Base-by-base conservation (phyloP, 1,140 invertebrate genomes). In the Mylabris phalerata region DNA sequence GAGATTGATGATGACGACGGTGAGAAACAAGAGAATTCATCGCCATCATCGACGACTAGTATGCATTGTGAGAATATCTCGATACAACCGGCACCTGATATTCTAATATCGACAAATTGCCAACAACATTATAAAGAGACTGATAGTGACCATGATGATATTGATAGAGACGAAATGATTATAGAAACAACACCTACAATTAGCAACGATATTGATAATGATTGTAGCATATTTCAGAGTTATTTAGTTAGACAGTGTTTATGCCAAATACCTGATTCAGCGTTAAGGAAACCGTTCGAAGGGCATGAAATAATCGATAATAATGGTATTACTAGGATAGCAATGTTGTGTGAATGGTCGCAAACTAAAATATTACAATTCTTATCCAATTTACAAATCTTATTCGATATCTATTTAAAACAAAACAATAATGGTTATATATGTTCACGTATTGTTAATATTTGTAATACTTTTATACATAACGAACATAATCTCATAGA, bases 351-450 rank as follows among this genome's bases (percentile, higher is more conserved):
- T 3, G 82, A 88, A 60, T 90, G 87, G 87, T 83, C 85, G 5
- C 71, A 82, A 3, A 84, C 84, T 58, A 82, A 84, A 67, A 81
- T 84, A 5, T 68, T 92, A 4, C 82, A 89, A 63, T 91, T 90
- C 68, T 75, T 93, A 47, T 91, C 89, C 50, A 88, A 87, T 61
- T 78, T 93, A 60, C 89, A 93, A 62, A 74, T 93, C 4, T 75
- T 93, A 45, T 92, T 90, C 70, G 89, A 92, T 69, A 82, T 91
- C 26, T 89, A 90, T 65, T 79, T 91, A 44, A 89, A 89, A 69
- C 90, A 93, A 73, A 90, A 89, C 64, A 82, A 82, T 39, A 84
- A 84, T 63, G 89, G 89, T 1, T 80, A 86, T 24, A 87, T 92
- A 73, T 93, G 90, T 74, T 82, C 84, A 27, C 82, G 84, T 60